These are phyloP conservation scores for Forbesichthys papilliferus DNA, from an alignment of 2,113 vertebrate genomes.

Conservation along the genomic window DNA sequence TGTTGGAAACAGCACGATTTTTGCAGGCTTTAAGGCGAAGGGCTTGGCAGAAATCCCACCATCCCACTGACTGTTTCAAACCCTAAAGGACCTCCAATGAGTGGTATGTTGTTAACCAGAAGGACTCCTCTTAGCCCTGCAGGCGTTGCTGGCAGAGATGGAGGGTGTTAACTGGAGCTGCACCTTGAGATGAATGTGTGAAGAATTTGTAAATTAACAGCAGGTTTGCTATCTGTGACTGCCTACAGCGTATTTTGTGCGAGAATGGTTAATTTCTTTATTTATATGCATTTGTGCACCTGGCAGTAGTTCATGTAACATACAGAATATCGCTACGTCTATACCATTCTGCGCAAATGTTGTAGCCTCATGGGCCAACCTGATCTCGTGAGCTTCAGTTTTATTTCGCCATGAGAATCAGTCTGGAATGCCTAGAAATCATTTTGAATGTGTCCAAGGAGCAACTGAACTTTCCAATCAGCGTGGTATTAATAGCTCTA, in stretches of 20 bases:
- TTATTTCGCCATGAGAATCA: too few relatives aligned
- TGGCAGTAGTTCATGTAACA: too few relatives aligned
- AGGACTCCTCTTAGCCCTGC: constrained; percentile 4
- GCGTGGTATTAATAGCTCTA: too few relatives aligned
- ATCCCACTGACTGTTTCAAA: constrained; percentile 2
- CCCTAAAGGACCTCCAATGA: not conserved
- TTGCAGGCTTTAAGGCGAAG: constrained; percentile 14
- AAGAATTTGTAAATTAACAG: constrained; percentile 34
- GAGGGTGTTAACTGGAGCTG: constrained; percentile 49
- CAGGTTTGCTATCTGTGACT: constrained; percentile 15
- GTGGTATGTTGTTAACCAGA: not conserved
- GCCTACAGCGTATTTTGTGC: not conserved
- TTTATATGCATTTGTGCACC: too few relatives aligned
- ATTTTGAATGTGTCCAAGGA: too few relatives aligned
- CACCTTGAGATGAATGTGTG: constrained; percentile 20
- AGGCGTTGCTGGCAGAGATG: not conserved
- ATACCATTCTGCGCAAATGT: too few relatives aligned
- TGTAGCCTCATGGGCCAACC: too few relatives aligned
- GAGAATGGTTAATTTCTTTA: too few relatives aligned
- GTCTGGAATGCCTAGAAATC: too few relatives aligned
- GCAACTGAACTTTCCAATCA: too few relatives aligned
- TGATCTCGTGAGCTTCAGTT: too few relatives aligned
- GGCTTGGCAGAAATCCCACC: not conserved
- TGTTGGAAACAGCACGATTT: constrained; percentile 5
- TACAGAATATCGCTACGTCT: too few relatives aligned